Base-by-base conservation (phyloP, 2,888 invertebrate genomes). In the Drosophila koepferae region DNA sequence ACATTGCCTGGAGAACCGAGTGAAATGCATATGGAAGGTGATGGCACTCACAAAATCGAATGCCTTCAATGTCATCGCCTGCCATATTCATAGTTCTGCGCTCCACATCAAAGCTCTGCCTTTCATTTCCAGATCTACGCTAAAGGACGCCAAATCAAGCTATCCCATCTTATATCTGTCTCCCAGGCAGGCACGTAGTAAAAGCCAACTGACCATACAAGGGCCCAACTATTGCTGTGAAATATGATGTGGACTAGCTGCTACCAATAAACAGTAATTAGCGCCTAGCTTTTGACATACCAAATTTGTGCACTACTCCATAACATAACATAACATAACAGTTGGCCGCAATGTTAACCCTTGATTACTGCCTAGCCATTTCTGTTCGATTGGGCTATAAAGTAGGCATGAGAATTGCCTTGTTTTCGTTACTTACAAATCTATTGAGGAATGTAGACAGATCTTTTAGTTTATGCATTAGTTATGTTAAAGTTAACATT, bases 201-300 rank as follows among this genome's bases (percentile, higher is more conserved):
- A 86, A 89, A 86, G 84, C 81, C 65, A 67, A 70, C 74, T 65
- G 68, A 78, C 84, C 84, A 84, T 89, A 89, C 60, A 89, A 89
- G 86, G 84, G 86, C 69, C 63, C 70, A 64, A 63, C 89, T 74
- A 89, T 84, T 84, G 89, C 84, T 84, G 87, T 89, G 89, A 84
- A 84, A 84, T 84, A 84, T 84, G 84, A 86, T 84, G 87, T 68
- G 84, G 69, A 86, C 76, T 79, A 71, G 49, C 80, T 80, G 55
- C 72, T 51, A 67, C 67, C 81, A 80, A 79, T 79, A 80, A 84
- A 84, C 74, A 78, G 89, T 84, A 84, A 84, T 84, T 84, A 84
- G 89, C 83, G 80, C 72, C 67, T 70, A 61, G 69, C 80, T 70
- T 66, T 70, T 66, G 55, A 71, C 72, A 64, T 66, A 66, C 71